Conservation (phyloP, 2,113 vertebrate species). For the Gymnorhina tibicen region DNA sequence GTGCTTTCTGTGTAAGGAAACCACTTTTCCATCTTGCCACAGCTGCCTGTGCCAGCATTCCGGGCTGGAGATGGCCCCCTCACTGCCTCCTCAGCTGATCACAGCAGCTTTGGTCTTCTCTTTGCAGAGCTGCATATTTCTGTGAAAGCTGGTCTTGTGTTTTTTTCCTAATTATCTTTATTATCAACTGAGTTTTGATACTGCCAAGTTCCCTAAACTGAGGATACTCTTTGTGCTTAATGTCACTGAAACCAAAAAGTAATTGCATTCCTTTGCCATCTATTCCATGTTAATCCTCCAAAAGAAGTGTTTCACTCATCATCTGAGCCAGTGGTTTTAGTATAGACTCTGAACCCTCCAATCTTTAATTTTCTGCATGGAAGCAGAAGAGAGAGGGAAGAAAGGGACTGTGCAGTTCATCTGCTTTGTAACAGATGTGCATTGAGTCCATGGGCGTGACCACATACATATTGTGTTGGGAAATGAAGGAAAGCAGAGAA, state of each 20-base stretch:
- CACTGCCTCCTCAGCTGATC: neutral
- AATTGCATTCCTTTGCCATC: constrained; percentile 22
- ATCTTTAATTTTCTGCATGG: constrained; percentile 62
- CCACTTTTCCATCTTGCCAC: no score
- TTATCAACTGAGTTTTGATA: neutral
- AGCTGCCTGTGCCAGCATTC: neutral
- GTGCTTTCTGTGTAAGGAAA: neutral
- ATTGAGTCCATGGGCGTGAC: neutral
- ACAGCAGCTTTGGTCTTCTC: neutral
- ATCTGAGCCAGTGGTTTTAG: constrained; percentile 24
- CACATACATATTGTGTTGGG: neutral
- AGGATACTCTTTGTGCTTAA: neutral
- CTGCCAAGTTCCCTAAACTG: neutral
- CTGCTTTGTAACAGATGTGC: neutral
- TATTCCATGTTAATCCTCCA: constrained; percentile 23
- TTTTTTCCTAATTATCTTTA: neutral
- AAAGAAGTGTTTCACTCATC: constrained; percentile 29
- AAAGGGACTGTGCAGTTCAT: neutral
- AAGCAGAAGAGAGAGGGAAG: constrained; percentile 28
- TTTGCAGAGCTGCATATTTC: neutral
- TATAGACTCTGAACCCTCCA: neutral
- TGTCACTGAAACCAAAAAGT: neutral
- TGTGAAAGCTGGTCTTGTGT: neutral
- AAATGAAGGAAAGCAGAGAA: neutral
- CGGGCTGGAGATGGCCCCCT: neutral